Evolutionary conservation across 2,113 vertebrate genomes (phyloP).

Genomic region (Centropus unirufus): DNA sequence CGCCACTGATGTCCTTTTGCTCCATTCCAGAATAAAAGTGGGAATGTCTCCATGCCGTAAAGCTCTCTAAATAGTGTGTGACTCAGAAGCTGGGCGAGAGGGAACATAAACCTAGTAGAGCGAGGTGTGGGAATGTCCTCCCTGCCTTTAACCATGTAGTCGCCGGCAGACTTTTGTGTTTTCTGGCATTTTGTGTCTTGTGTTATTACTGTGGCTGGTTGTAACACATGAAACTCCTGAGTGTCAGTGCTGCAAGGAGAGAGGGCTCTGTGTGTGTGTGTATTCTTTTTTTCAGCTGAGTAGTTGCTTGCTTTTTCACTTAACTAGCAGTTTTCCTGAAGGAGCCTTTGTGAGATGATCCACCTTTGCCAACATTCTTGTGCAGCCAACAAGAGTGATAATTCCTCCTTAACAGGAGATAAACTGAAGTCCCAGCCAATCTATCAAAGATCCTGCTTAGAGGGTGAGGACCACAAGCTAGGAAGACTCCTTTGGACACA

Average conservation of each 20-base stretch:
- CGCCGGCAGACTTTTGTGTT: background rate
- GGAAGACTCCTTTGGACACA: background rate
- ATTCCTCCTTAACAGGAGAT: background rate
- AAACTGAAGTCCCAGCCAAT: background rate
- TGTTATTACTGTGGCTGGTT: background rate
- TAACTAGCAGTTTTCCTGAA: background rate
- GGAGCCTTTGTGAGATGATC: background rate
- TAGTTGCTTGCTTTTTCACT: background rate
- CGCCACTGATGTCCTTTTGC: background rate
- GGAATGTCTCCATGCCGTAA: background rate
- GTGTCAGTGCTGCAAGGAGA: background rate
- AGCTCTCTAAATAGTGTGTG: background rate
- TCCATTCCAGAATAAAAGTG: background rate
- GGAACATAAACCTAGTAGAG: background rate
- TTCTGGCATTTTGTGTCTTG: background rate
- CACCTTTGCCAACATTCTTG: background rate
- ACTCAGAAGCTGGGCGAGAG: background rate
- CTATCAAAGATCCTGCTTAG: background rate
- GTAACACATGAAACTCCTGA: background rate
- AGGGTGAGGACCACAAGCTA: background rate
- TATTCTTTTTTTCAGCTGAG: background rate
- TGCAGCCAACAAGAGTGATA: background rate
- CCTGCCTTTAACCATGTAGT: background rate
- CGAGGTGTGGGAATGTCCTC: background rate
- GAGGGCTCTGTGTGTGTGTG: background rate